These are phyloP conservation scores for Cyclopterus lumpus DNA, from an alignment of 2,797 vertebrate species.

Conservation along the genomic window DNA sequence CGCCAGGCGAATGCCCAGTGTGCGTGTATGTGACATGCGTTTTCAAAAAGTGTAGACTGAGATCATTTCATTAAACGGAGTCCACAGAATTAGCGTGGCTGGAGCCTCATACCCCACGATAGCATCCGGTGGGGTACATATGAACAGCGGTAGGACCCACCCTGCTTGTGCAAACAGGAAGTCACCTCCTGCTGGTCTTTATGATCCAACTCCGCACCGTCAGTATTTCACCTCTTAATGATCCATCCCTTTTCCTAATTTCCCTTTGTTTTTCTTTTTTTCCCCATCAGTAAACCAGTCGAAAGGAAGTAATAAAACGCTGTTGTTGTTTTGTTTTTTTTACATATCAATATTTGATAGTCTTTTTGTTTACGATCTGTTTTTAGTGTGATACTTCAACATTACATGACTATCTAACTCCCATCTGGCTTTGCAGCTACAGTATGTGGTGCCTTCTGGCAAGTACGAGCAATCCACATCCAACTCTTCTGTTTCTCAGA, in stretches of 20 bases:
- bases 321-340: neutral
- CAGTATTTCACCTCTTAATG: neutral
- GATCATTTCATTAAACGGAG: too few relatives aligned
- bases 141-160: neutral
- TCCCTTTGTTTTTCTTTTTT: constrained; percentile 5
- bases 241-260: neutral
- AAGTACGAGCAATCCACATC: constrained; percentile 36
- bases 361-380: constrained; percentile 16
- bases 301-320: constrained; percentile 17
- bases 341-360: neutral
- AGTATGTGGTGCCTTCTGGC: constrained; percentile 42
- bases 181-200: neutral
- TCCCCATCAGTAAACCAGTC: neutral
- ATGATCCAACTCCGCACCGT: neutral
- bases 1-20: too few relatives aligned
- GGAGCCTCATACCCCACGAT: neutral
- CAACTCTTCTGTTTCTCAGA: constrained; percentile 57
- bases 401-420: constrained; percentile 36
- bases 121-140: neutral
- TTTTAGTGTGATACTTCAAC: constrained; percentile 28
- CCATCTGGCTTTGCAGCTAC: constrained; percentile 55
- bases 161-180: neutral
- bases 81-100: too few relatives aligned
- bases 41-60: too few relatives aligned
- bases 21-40: too few relatives aligned